Evolutionary conservation across 2,888 invertebrate species (phyloP).

Genomic region (Geotrupes spiniger): DNA sequence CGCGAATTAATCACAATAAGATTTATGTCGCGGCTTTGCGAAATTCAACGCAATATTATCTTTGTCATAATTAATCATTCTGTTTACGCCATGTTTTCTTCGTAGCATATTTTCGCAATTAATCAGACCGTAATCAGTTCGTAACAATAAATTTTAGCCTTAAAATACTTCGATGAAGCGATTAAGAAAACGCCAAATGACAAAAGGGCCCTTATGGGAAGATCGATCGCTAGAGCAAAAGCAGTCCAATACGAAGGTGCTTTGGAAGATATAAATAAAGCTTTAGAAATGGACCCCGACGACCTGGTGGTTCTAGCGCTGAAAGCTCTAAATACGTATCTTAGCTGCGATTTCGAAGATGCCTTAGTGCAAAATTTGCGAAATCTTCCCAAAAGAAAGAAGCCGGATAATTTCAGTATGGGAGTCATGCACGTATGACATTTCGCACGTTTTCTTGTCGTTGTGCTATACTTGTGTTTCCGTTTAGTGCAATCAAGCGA

Average conservation of each 20-base stretch:
- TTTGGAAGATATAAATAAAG: constrained; percentile 53
- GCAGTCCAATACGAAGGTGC: constrained; percentile 56
- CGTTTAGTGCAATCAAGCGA: constrained; percentile 45
- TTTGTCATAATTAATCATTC: no score
- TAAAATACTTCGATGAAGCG: constrained; percentile 42
- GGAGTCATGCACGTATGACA: constrained; percentile 45
- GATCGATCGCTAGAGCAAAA: constrained; percentile 56
- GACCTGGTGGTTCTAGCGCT: constrained; percentile 41
- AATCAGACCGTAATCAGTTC: no score
- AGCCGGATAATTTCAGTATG: constrained; percentile 46
- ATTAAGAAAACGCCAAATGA: constrained; percentile 47
- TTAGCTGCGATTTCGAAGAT: constrained; percentile 47
- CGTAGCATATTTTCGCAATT: no score
- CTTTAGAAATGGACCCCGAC: constrained; percentile 42
- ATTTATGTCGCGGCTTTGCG: no score
- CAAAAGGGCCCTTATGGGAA: constrained; percentile 55
- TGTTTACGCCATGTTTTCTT: no score
- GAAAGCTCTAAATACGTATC: constrained; percentile 43
- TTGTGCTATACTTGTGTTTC: not conserved
- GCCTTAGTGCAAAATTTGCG: constrained; percentile 42
- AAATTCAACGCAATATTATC: no score
- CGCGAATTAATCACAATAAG: no score
- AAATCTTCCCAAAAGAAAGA: constrained; percentile 38
- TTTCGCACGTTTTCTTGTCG: no score
- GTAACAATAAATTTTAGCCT: constrained; percentile 30